These are phyloP conservation scores for Incurvaria masculella DNA, from an alignment of 2,888 invertebrate genomes.

Conservation along the genomic window DNA sequence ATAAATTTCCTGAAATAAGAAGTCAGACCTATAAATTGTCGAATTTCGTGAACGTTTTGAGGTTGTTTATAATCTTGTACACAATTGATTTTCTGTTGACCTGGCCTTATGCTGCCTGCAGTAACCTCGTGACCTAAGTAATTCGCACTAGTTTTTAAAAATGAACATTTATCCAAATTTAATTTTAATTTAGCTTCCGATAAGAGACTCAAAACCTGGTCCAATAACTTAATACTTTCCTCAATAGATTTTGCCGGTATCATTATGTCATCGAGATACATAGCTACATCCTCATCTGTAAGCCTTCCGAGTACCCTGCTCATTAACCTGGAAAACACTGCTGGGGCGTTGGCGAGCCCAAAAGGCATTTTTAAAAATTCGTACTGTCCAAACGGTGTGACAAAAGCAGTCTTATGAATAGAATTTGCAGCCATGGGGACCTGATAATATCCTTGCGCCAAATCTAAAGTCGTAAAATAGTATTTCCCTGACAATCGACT, in stretches of 20 bases:
- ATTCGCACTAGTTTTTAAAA: constrained; percentile 1
- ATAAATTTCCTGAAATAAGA: constrained; percentile 8
- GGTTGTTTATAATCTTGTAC: background rate
- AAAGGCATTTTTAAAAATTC: too few species aligned
- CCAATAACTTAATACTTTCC: constrained; percentile 4
- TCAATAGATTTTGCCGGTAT: constrained; percentile 6
- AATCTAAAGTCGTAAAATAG: too few species aligned
- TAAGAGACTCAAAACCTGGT: constrained; percentile 6
- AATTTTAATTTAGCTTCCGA: constrained; percentile 4
- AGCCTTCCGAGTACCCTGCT: background rate
- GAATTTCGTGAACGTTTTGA: background rate
- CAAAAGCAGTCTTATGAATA: constrained; percentile 11
- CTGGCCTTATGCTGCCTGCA: constrained; percentile 3
- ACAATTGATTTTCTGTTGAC: background rate
- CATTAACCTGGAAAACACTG: constrained; percentile 9
- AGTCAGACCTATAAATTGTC: background rate
- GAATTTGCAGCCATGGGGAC: too few species aligned
- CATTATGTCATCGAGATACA: constrained; percentile 10
- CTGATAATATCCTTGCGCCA: too few species aligned
- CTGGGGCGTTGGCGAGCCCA: constrained; percentile 10
- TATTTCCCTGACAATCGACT: too few species aligned
- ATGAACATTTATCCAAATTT: constrained; percentile 6
- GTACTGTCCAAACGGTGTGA: constrained; percentile 8
- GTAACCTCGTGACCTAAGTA: constrained; percentile 7
- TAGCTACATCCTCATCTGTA: background rate